These are phyloP conservation scores for Hypsibius dujardini DNA, from an alignment of 1,140 invertebrate genomes.

Conservation along the genomic window DNA sequence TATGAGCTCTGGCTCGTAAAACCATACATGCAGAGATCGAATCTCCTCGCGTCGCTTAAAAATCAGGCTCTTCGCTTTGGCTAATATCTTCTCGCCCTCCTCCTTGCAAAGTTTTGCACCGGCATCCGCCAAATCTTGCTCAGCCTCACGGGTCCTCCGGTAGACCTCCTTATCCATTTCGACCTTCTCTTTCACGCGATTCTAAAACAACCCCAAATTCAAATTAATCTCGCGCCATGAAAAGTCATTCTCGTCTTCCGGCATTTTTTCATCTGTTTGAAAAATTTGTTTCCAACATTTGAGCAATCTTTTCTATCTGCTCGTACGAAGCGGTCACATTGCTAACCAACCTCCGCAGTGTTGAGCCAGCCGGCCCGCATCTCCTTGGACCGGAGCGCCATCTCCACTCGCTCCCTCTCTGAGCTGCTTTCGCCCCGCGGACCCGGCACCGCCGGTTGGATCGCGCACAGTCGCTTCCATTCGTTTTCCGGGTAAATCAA, in stretches of 20 bases:
- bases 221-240: no score
- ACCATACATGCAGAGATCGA: neutral
- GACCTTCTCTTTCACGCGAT: neutral
- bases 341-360: neutral
- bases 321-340: neutral
- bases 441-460: no score
- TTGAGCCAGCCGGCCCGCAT: neutral
- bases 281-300: neutral
- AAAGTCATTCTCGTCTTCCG: neutral
- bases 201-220: no score
- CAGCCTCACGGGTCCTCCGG: neutral
- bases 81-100: constrained; percentile 1
- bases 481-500: no score
- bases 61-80: neutral
- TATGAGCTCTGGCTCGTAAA: neutral
- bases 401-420: neutral
- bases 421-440: no score
- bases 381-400: neutral
- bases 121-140: neutral
- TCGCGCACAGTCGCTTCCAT: no score
- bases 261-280: neutral
- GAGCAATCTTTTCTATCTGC: neutral
- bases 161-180: neutral
- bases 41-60: neutral
- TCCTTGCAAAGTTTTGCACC: neutral